These are phyloP conservation scores for Apeltes quadracus DNA, from an alignment of 2,113 vertebrate species.

Conservation along the genomic window DNA sequence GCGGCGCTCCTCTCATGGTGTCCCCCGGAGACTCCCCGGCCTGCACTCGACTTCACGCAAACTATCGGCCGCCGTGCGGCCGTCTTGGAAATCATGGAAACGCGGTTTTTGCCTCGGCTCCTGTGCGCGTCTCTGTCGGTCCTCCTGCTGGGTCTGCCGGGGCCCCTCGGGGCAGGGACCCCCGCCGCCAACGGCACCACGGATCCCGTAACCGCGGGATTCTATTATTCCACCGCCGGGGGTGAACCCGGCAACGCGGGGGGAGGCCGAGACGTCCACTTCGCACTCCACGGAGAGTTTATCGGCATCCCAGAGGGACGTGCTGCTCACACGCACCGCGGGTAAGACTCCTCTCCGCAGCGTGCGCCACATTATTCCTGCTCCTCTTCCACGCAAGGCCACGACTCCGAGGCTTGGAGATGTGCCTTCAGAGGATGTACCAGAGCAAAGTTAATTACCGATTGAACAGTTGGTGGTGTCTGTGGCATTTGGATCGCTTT, in stretches of 20 bases:
- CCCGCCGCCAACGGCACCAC: conserved; percentile 54
- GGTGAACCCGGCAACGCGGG: conserved; percentile 21
- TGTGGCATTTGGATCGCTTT: not conserved
- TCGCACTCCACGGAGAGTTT: conserved; percentile 61
- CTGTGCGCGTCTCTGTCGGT: conserved; percentile 63
- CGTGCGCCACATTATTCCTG: too few relatives aligned
- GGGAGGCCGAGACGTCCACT: conserved; percentile 40
- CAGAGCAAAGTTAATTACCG: not conserved
- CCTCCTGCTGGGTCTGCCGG: conserved; percentile 69
- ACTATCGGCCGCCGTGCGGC: conserved; percentile 49
- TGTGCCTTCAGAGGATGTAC: not conserved
- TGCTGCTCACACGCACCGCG: conserved; percentile 47
- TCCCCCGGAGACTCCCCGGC: conserved; percentile 62
- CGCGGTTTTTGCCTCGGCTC: conserved; percentile 71
- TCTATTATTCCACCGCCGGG: conserved; percentile 13
- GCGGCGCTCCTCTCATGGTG: conserved; percentile 73
- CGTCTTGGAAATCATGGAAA: conserved; percentile 76
- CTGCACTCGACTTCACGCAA: conserved; percentile 62
- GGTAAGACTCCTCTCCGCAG: conserved; percentile 56
- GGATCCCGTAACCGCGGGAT: conserved; percentile 37
- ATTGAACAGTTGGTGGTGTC: not conserved
- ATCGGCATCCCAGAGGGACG: conserved; percentile 61
- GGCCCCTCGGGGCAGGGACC: conserved; percentile 67
- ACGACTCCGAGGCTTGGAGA: too few relatives aligned
- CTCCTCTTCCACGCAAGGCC: too few relatives aligned